These are phyloP conservation scores for Trichosurus vulpecula DNA, from an alignment of 2,797 vertebrate species.

Conservation along the genomic window DNA sequence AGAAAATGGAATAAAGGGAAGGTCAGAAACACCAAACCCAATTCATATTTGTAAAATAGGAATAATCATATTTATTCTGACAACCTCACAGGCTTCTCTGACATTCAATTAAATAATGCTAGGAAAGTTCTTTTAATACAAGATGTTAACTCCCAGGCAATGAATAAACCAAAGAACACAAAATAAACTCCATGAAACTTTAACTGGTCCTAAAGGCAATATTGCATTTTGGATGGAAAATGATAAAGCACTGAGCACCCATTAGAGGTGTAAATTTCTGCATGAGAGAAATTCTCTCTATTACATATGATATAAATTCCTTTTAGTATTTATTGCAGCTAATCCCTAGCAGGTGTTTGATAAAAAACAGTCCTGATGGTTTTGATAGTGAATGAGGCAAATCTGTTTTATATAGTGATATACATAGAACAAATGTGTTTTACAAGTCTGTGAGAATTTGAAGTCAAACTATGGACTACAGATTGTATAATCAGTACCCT, in stretches of 20 bases:
- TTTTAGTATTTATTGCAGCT: neutral
- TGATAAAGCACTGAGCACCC: neutral
- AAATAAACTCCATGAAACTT: neutral
- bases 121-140: neutral
- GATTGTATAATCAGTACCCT: neutral
- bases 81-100: neutral
- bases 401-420: neutral
- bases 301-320: neutral
- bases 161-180: neutral
- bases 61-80: neutral
- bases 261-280: neutral
- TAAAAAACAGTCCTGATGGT: neutral
- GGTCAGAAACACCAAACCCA: neutral
- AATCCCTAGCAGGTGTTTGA: neutral
- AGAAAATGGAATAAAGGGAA: neutral
- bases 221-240: neutral
- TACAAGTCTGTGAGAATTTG: neutral
- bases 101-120: neutral
- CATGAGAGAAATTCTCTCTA: neutral
- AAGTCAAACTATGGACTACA: neutral
- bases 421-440: neutral
- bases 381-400: neutral
- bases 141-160: neutral
- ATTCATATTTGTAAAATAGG: neutral
- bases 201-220: neutral